Conservation (phyloP, 2,797 vertebrate genomes). For the Clarias laeviceps region DNA sequence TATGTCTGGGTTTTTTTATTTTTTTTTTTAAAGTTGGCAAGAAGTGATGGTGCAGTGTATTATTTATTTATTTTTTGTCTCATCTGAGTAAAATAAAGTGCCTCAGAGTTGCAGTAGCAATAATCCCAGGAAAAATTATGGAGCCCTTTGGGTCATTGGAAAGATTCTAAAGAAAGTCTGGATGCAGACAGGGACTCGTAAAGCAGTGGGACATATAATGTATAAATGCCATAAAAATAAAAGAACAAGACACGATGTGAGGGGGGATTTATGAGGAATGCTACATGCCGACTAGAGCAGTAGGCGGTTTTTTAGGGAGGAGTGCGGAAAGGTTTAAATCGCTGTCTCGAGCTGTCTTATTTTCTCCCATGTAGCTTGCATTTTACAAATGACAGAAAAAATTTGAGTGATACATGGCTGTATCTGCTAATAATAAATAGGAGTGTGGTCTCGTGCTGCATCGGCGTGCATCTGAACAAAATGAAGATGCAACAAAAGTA, state of each 20-base stretch:
- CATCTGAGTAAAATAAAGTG: slow-evolving; percentile 28
- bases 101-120: slow-evolving; percentile 14
- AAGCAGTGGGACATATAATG: slow-evolving; percentile 37
- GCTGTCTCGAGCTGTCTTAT: background rate
- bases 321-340: background rate
- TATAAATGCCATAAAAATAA: slow-evolving; percentile 29
- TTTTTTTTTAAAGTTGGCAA: background rate
- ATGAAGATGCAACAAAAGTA: slow-evolving; percentile 18
- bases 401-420: background rate
- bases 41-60: slow-evolving; percentile 10
- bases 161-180: slow-evolving; percentile 13
- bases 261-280: background rate
- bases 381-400: background rate
- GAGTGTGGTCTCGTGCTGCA: slow-evolving; percentile 3
- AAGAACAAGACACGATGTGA: background rate
- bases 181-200: slow-evolving; percentile 24
- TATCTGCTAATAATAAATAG: background rate
- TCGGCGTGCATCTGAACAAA: background rate
- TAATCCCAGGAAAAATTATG: slow-evolving; percentile 15
- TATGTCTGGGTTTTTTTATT: background rate
- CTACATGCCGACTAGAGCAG: background rate
- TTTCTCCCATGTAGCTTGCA: background rate
- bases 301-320: background rate
- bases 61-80: background rate
- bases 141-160: slow-evolving; percentile 3